Base-by-base conservation (phyloP, 2,888 invertebrate genomes). In the Tryphoninae sp. region DNA sequence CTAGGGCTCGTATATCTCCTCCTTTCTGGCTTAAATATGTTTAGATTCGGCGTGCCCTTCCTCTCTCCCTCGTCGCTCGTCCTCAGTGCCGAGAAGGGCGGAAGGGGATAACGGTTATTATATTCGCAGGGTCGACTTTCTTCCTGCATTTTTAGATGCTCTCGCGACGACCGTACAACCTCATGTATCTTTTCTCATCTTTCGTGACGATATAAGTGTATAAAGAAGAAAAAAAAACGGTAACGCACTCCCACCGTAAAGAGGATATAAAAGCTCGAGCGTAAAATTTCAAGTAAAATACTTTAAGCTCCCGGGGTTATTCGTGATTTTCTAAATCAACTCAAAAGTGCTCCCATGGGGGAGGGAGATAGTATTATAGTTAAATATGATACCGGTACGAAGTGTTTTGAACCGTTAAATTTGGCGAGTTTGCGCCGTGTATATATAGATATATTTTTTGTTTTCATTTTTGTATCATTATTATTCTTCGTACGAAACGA, bases 11-110 rank as follows among this genome's bases (percentile, higher is more conserved):
- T 86, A 87, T 86, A 87, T 87, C 84, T 86, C 82, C 83, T 83
- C 80, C 85, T 75, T 75, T 80, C 74, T 81, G 82, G 87, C 86
- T 88, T 88, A 88, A 88, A 88, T 88, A 88, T 88, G 87, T 87
- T 88, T 88, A 88, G 88, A 88, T 88, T 87, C 87, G 65, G 84
- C 75, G 71, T 33, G 33, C 33, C 33, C 33, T 33, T 33, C 33
- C 6, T 0, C 33, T 33, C 7, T 33, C 33, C 6, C 33, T 6
- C 33, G 71, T 76, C 49, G 67, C 33, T 16, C 19, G 51, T 2
- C 6, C 33, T 33, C 23, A 16, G 40, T 73, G 40, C 61, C 45
- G 45, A 40, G 59, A n/a, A 40, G 75, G 45, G 26, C 49, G 62
- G 62, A 53, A 23, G 61, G 40, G 65, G 62, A 40, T 74, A 77